Conservation (phyloP, 2,797 vertebrate species). For the Lepilemur ruficaudatus region DNA sequence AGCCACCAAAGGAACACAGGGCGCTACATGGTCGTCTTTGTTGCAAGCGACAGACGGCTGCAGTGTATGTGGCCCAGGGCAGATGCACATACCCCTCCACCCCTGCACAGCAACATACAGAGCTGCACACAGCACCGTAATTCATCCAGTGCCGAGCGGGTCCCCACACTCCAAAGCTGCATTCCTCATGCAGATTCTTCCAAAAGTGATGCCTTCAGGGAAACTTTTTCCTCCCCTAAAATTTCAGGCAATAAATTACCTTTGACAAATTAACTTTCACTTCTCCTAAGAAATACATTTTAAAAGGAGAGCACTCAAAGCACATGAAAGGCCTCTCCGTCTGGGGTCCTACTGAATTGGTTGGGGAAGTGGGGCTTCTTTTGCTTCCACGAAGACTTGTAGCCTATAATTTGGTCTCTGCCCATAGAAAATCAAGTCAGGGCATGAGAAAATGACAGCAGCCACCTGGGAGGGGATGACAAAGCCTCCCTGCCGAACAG, state of each 20-base stretch:
- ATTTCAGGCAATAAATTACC: conserved; percentile 62
- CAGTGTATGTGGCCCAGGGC: neutral
- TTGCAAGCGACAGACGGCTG: neutral
- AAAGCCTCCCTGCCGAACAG: neutral
- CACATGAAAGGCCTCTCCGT: conserved; percentile 5
- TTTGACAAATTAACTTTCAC: conserved; percentile 75
- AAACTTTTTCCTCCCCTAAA: conserved; percentile 50
- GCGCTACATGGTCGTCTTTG: neutral
- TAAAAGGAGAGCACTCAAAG: conserved; percentile 42
- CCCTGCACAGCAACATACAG: neutral
- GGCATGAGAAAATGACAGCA: neutral
- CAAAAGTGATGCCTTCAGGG: conserved; percentile 21
- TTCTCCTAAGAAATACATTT: conserved; percentile 59
- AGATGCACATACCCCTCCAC: neutral
- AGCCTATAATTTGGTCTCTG: conserved; percentile 51
- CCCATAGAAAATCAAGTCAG: conserved; percentile 8
- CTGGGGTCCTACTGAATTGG: neutral
- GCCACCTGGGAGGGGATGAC: neutral
- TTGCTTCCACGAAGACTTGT: conserved; percentile 2
- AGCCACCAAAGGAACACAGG: neutral
- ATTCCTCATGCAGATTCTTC: neutral
- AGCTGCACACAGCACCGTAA: neutral
- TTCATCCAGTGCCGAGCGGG: neutral
- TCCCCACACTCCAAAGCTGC: neutral
- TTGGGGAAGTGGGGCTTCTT: neutral